Conservation (phyloP, 2,797 vertebrate genomes). For the Pipistrellus pygmaeus region DNA sequence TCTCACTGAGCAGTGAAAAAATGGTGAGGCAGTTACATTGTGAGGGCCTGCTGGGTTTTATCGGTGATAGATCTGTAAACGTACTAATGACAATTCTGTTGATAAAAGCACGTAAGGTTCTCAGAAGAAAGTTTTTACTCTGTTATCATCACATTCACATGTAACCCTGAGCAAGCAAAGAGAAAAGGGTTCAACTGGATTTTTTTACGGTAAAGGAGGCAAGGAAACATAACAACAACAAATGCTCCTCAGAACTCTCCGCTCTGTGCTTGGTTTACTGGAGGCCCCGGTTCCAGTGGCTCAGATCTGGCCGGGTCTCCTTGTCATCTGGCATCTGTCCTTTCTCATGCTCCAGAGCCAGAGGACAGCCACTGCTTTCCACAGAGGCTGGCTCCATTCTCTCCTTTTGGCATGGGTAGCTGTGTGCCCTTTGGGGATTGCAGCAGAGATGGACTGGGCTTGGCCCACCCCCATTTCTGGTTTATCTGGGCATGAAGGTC, state of each 20-base stretch:
- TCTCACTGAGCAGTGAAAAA: background rate
- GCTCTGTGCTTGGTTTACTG: background rate
- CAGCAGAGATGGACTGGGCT: constrained; percentile 41
- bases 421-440: constrained; percentile 52
- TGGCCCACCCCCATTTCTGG: constrained; percentile 42
- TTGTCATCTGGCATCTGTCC: constrained; percentile 49
- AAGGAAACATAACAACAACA: background rate
- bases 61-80: background rate
- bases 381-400: constrained; percentile 66
- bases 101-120: background rate
- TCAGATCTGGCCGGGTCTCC: constrained; percentile 48
- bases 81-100: background rate
- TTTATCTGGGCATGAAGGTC: constrained; percentile 74
- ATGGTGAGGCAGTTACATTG: background rate
- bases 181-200: background rate
- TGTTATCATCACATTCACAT: background rate
- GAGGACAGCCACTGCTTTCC: constrained; percentile 41
- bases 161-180: constrained; percentile 18
- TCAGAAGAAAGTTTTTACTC: constrained; percentile 4
- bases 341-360: constrained; percentile 54
- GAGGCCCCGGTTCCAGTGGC: constrained; percentile 25
- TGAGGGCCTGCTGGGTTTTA: background rate
- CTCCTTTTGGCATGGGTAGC: constrained; percentile 63
- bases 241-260: background rate
- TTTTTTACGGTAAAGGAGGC: constrained; percentile 24